Percentiles rank a stretch among this genome's conserved stretches.
These are phyloP conservation scores for Eumerus sabulonum DNA, from an alignment of 2,888 invertebrate species.

Conservation along the genomic window DNA sequence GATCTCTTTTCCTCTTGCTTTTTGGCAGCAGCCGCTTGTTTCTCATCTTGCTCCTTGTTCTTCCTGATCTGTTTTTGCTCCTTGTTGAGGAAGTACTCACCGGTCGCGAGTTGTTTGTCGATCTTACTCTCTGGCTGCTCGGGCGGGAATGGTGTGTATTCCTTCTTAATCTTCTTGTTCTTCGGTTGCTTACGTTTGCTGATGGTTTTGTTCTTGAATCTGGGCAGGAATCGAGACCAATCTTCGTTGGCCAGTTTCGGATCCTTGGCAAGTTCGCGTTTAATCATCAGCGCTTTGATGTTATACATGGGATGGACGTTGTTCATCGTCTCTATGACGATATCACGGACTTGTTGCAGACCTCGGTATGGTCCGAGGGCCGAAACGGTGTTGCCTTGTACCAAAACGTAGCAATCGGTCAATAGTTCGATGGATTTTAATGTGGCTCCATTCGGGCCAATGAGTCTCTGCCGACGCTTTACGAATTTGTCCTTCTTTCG, in stretches of 20 bases:
- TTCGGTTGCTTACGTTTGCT: slow-evolving; percentile 93
- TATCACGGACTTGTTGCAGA: slow-evolving; percentile 89
- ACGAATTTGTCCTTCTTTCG: slow-evolving; percentile 96
- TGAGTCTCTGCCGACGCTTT: slow-evolving; percentile 94
- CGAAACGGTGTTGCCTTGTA: slow-evolving; percentile 98
- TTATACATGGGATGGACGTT: slow-evolving; percentile 99
- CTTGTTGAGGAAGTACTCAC: slow-evolving; percentile 97
- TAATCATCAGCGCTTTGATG: slow-evolving; percentile 98
- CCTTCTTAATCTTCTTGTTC: slow-evolving; percentile 92
- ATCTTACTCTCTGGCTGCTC: slow-evolving; percentile 94
- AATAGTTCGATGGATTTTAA: slow-evolving; percentile 97
- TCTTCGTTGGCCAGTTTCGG: slow-evolving; percentile 94
- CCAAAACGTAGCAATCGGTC: slow-evolving; percentile 96
- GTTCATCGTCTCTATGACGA: slow-evolving; percentile 98
- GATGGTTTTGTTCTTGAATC: slow-evolving; percentile 93
- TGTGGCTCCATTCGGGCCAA: slow-evolving; percentile 99
- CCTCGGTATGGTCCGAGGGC: slow-evolving; percentile 98
- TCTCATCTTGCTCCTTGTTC: slow-evolving; percentile 87
- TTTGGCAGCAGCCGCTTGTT: slow-evolving; percentile 86
- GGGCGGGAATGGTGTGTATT: slow-evolving; percentile 99
- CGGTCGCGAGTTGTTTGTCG: slow-evolving; percentile 95
- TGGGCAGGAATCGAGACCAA: slow-evolving; percentile 98
- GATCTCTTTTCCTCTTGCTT: slow-evolving; percentile 88
- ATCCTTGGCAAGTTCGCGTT: slow-evolving; percentile 95
- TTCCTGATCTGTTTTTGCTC: slow-evolving; percentile 87